Conservation (phyloP, 2,113 vertebrate genomes). For the Psilopogon haemacephalus region DNA sequence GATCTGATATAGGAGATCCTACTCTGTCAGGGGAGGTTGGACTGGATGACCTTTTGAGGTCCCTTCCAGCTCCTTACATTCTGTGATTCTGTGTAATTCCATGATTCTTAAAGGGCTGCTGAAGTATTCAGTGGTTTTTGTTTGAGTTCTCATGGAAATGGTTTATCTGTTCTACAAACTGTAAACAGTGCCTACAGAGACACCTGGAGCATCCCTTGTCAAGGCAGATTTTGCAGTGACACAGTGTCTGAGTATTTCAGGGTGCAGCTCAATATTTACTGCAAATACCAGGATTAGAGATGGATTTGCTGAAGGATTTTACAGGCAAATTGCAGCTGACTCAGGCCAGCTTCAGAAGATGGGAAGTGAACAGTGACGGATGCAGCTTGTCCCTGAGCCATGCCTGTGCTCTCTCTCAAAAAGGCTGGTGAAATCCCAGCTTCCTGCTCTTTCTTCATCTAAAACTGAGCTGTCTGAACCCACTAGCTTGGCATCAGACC, state of each 20-base stretch:
- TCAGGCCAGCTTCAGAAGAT: neutral
- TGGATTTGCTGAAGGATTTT: neutral
- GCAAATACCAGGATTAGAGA: neutral
- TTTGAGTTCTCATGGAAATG: neutral
- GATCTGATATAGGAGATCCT: too few relatives aligned
- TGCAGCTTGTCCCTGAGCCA: neutral
- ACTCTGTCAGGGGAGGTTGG: too few relatives aligned
- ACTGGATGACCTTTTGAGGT: too few relatives aligned
- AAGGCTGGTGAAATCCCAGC: neutral
- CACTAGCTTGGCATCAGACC: neutral
- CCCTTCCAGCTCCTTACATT: too few relatives aligned
- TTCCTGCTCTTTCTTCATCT: neutral
- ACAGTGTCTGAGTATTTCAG: neutral
- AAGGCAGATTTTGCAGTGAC: neutral
- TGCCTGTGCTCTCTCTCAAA: neutral
- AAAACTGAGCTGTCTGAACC: neutral
- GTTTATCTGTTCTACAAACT: neutral
- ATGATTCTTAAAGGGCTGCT: neutral
- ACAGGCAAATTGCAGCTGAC: neutral
- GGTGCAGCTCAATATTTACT: neutral
- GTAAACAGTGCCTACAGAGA: accelerated
- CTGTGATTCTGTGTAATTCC: too few relatives aligned
- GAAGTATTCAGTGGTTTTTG: neutral
- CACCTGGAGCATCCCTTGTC: neutral
- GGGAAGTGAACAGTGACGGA: neutral